Evolutionary conservation across 1,140 invertebrate species (phyloP).

Genomic region (Papilio aristodemus): DNA sequence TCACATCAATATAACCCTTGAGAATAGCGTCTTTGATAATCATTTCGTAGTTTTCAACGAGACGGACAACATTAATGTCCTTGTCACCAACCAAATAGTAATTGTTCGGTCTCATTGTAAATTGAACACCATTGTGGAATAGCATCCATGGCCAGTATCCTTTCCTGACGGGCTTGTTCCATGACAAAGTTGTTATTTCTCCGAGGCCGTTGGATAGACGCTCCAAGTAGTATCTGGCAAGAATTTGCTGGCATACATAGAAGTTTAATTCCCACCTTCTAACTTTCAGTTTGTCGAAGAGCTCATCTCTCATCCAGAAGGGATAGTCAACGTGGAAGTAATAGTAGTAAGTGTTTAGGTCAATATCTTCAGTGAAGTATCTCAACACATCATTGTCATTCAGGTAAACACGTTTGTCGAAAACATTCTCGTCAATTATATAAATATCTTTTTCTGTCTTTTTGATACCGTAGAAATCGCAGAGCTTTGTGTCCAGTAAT

Average conservation of each 20-base stretch:
- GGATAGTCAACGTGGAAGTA: constrained; percentile 85
- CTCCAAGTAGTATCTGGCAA: constrained; percentile 85
- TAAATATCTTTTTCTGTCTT: constrained; percentile 68
- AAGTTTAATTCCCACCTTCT: constrained; percentile 83
- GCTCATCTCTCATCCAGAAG: constrained; percentile 82
- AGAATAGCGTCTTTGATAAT: constrained; percentile 85
- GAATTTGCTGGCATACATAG: constrained; percentile 82
- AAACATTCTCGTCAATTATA: constrained; percentile 74
- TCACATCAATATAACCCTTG: constrained; percentile 81
- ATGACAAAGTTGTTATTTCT: constrained; percentile 78
- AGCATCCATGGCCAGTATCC: constrained; percentile 83
- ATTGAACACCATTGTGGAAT: constrained; percentile 83
- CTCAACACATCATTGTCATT: constrained; percentile 75
- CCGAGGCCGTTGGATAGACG: constrained; percentile 83
- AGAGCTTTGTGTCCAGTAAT: constrained; percentile 62
- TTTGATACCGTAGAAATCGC: constrained; percentile 70
- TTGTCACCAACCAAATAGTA: constrained; percentile 76
- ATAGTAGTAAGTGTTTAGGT: constrained; percentile 85
- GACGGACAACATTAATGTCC: constrained; percentile 75
- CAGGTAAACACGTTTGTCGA: constrained; percentile 67
- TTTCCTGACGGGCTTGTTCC: constrained; percentile 77
- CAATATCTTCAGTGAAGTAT: constrained; percentile 86
- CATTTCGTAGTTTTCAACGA: constrained; percentile 80
- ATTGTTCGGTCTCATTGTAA: constrained; percentile 83
- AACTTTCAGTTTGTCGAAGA: constrained; percentile 78